Conservation (phyloP, 1,140 invertebrate species). For the Aethina tumida region DNA sequence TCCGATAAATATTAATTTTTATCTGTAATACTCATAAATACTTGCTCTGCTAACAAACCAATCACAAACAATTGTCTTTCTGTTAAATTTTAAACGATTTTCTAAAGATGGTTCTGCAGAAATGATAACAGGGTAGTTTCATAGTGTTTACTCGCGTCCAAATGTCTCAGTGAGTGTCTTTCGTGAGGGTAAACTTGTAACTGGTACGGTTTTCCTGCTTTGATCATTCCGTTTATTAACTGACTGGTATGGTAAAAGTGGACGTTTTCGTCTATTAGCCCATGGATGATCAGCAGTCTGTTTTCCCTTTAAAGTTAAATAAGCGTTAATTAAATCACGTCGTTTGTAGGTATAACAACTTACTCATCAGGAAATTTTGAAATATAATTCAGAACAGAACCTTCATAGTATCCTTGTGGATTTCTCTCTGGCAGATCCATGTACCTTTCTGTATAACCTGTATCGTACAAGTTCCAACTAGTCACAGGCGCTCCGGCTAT, state of each 20-base stretch:
- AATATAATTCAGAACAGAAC: conserved; percentile 68
- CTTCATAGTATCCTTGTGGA: conserved; percentile 63
- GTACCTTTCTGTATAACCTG: conserved; percentile 95
- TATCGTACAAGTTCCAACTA: conserved; percentile 87
- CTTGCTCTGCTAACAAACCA: no score
- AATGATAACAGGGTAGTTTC: conserved; percentile 88
- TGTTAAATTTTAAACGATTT: no score
- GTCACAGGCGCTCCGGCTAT: conserved; percentile 96
- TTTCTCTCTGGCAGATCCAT: conserved; percentile 87
- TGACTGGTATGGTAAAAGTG: conserved; percentile 94
- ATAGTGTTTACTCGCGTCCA: conserved; percentile 93
- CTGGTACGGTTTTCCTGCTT: conserved; percentile 84
- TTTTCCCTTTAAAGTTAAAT: conserved; percentile 59
- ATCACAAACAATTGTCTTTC: no score
- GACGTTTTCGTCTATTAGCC: conserved; percentile 98
- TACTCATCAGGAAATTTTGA: conserved; percentile 86
- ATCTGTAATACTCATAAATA: no score
- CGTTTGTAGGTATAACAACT: conserved; percentile 38
- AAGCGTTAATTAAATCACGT: background rate
- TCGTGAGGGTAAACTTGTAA: conserved; percentile 92
- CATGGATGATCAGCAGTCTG: conserved; percentile 92
- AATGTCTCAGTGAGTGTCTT: conserved; percentile 82
- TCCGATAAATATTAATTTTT: no score
- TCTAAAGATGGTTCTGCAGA: conserved; percentile 77
- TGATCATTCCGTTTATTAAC: conserved; percentile 80